Conservation (phyloP, 2,888 invertebrate species). For the Fragum sueziense region DNA sequence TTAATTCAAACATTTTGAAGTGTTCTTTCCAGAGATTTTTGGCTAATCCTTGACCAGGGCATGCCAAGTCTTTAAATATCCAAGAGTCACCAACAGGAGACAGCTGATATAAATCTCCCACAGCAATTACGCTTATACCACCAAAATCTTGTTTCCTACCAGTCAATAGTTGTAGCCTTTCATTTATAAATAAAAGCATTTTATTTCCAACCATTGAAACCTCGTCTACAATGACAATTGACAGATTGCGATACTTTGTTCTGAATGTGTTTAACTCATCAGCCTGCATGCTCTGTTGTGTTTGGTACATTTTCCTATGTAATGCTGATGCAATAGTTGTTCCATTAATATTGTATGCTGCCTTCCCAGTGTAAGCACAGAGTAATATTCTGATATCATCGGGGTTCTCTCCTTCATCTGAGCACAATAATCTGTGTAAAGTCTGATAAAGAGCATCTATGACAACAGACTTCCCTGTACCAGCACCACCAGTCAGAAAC, state of each 20-base stretch:
- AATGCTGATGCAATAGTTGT: constrained; percentile 48
- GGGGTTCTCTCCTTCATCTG: constrained; percentile 28
- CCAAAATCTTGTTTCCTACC: constrained; percentile 32
- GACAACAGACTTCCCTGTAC: constrained; percentile 63
- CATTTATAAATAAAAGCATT: constrained; percentile 38
- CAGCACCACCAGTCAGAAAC: constrained; percentile 64
- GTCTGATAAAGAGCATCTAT: constrained; percentile 55
- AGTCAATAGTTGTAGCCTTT: constrained; percentile 29
- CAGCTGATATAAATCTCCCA: constrained; percentile 15
- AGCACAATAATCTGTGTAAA: constrained; percentile 10
- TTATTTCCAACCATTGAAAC: constrained; percentile 25
- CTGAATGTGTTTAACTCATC: constrained; percentile 21
- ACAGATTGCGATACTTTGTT: neutral
- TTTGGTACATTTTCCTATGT: constrained; percentile 43
- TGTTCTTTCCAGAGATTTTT: constrained; percentile 40
- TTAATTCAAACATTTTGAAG: neutral
- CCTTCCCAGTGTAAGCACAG: constrained; percentile 54
- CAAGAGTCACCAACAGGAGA: constrained; percentile 28
- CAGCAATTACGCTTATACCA: constrained; percentile 7
- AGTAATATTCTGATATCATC: constrained; percentile 30
- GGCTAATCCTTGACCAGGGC: constrained; percentile 20
- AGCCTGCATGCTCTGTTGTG: constrained; percentile 13
- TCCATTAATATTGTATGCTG: constrained; percentile 49
- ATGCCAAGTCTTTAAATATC: constrained; percentile 23
- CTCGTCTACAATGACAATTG: constrained; percentile 9